Evolutionary conservation across 2,888 invertebrate species (phyloP), one percentile per base, ranked within the genome.

Genomic region (Amphipoea lucens): DNA sequence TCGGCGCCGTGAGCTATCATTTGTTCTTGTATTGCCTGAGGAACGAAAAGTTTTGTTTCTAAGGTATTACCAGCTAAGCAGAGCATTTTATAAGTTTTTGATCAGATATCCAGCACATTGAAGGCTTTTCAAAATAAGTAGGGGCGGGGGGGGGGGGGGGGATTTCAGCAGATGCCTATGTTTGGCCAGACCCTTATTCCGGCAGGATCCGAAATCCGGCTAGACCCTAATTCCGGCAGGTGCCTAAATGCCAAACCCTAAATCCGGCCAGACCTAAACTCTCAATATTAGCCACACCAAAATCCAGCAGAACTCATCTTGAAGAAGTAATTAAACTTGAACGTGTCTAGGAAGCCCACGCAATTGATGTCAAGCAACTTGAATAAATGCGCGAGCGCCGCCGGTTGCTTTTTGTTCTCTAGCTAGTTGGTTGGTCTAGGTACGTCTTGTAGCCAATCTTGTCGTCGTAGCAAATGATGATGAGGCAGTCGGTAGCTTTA

Each of bases 291-390:
- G 45, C 45, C 45, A 45, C 1, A 42, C 48, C 48, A 48, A 12
- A 48, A 48, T 4, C 48, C 2, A 11, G 48, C 11, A 48, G 48
- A 48, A 45, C 82, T 91, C 92, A 98, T 98, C 96, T 98, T 98
- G 90, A 99, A 99, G 94, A 99, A 99, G 93, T 98, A 99, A 91
- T 99, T 99, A 20, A 99, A 97, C 0, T 98, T 98, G 94, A 99
- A 99, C 0, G 98, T 98, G 90, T 99, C 99, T 76, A 99, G 95
- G 92, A 98, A 99, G 3, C 99, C 99, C 90, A 98, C 97, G 75
- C 98, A 98, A 92, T 99, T 98, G 78, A 99, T 98, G 95, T 99
- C 99, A 14, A 99, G 96, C 83, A 99, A 98, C 57, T 98, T 97
- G 95, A 99, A 99, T 74, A 99, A 96, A 93, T 99, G 99, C 60